Percentiles rank a stretch among this genome's conserved stretches.
phyloP scores from a whole-genome alignment of 37 sponge, comb jelly and placozoan species.

The Chondrilla cf. caribensis region DNA sequence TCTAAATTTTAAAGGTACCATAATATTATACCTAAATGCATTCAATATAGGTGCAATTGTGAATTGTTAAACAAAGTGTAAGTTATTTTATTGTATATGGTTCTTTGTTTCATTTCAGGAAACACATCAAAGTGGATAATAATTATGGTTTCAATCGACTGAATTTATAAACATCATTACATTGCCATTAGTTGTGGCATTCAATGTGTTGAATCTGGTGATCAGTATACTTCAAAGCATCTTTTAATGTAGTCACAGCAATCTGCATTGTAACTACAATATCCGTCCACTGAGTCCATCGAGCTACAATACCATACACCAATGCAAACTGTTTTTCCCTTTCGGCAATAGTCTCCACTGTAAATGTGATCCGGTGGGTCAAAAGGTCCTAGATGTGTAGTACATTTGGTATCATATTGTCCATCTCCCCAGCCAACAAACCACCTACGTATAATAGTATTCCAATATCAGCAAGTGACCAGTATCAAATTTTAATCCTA shows the following conservation, averaged over 20 bases:
- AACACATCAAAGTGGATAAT: too few relatives aligned
- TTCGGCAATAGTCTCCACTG: neutral
- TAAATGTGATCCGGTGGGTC: neutral
- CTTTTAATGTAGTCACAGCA: neutral
- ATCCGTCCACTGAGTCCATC: neutral
- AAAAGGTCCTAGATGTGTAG: neutral
- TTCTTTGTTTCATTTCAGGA: too few relatives aligned
- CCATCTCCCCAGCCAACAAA: conserved; percentile 9
- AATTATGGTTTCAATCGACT: too few relatives aligned
- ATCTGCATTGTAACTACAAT: conserved; percentile 8
- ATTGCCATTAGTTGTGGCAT: too few relatives aligned
- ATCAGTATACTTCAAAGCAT: neutral
- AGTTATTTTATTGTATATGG: too few relatives aligned
- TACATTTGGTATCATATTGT: neutral
- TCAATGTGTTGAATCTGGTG: too few relatives aligned
- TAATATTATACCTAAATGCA: too few relatives aligned
- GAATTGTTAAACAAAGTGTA: too few relatives aligned
- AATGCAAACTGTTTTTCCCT: neutral
- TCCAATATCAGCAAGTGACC: neutral
- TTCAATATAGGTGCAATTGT: too few relatives aligned
- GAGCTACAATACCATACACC: neutral
- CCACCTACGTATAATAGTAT: neutral
- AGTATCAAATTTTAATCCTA: neutral
- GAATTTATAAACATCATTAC: too few relatives aligned
- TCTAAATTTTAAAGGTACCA: too few relatives aligned